phyloP scores from a whole-genome alignment of 2,113 vertebrate genomes.

The Archocentrus centrarchus region DNA sequence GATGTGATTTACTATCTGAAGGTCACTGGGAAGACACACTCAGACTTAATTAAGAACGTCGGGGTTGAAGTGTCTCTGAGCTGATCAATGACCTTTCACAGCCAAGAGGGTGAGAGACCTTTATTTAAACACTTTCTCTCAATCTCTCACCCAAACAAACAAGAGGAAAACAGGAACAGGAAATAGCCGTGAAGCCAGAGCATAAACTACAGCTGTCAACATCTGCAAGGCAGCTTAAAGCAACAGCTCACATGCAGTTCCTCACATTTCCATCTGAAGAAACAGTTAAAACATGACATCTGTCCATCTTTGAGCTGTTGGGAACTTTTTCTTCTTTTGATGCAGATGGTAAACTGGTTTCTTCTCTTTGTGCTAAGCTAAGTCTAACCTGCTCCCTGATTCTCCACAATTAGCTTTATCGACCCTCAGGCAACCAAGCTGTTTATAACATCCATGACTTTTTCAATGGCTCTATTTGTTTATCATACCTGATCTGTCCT shows the following conservation, averaged over 20 bases:
- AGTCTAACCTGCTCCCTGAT: too few relatives aligned
- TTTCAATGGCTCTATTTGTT: too few relatives aligned
- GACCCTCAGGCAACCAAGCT: too few relatives aligned
- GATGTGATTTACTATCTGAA: constrained; percentile 27
- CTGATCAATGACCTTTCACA: constrained; percentile 43
- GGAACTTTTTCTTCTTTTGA: not conserved
- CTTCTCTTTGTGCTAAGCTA: not conserved
- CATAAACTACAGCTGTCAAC: not conserved
- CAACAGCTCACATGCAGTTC: not conserved
- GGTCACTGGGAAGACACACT: constrained; percentile 1
- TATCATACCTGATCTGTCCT: too few relatives aligned
- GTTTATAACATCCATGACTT: too few relatives aligned
- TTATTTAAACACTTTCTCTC: not conserved
- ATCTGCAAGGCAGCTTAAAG: not conserved
- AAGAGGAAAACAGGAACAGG: not conserved
- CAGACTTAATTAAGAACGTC: constrained; percentile 33
- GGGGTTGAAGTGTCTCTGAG: constrained; percentile 13
- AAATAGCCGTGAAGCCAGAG: not conserved
- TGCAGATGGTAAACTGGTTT: too few relatives aligned
- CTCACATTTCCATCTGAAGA: not conserved
- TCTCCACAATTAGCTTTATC: too few relatives aligned
- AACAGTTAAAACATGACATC: fast-evolving
- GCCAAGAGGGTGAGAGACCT: constrained; percentile 2
- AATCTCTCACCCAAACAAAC: not conserved
- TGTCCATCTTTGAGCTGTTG: fast-evolving